A percentile compares a stretch with the other conserved stretches of the same genome.
Conservation (phyloP, 1,140 invertebrate genomes). For the Bactericera cockerelli region DNA sequence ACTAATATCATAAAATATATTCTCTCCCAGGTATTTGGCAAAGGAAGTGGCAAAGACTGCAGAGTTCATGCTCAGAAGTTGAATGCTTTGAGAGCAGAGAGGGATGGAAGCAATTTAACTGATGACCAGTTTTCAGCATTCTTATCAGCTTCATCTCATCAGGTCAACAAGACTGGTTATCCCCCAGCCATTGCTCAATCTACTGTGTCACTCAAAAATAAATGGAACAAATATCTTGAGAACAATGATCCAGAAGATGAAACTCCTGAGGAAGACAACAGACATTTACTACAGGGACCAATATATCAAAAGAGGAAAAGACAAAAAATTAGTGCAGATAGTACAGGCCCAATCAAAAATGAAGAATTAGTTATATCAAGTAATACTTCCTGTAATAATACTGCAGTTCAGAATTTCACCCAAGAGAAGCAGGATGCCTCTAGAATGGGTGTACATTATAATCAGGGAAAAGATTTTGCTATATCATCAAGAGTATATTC, state of each 20-base stretch:
- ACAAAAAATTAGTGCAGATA: too few relatives aligned
- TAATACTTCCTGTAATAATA: too few relatives aligned
- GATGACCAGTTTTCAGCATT: neutral
- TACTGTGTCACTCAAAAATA: neutral
- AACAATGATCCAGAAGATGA: neutral
- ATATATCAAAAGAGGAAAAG: neutral
- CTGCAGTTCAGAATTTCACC: too few relatives aligned
- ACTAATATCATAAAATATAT: too few relatives aligned
- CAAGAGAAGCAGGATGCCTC: too few relatives aligned
- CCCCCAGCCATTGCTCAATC: too few relatives aligned
- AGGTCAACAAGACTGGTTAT: too few relatives aligned
- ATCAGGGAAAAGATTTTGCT: too few relatives aligned
- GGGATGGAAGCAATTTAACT: neutral
- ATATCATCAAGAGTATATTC: too few relatives aligned
- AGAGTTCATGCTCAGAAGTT: conserved; percentile 22
- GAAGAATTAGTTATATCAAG: too few relatives aligned
- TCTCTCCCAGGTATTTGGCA: conserved; percentile 23
- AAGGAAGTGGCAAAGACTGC: conserved; percentile 24
- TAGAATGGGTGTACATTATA: too few relatives aligned
- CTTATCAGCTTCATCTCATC: neutral
- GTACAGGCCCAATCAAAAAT: too few relatives aligned
- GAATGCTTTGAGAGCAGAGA: conserved; percentile 15
- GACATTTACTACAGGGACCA: neutral
- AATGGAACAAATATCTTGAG: conserved; percentile 4
- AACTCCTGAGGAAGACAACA: neutral